Evolutionary conservation across 1,140 invertebrate species (phyloP).

Genomic region (Drosophila serrata): DNA sequence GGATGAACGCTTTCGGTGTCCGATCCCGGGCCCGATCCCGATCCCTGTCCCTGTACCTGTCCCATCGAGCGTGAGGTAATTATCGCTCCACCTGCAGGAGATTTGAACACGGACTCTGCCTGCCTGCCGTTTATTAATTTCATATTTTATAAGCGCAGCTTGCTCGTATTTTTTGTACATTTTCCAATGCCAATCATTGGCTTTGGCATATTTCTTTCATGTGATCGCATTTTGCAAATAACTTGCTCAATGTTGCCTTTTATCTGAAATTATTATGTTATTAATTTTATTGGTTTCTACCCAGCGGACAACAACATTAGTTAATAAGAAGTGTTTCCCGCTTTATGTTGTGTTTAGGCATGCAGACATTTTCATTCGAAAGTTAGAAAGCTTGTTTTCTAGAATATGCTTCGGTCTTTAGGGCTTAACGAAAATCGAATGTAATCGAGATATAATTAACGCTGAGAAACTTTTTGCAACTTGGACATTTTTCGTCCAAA

Average conservation of each 20-base stretch:
- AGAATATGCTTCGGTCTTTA: background rate
- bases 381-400: background rate
- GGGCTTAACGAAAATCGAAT: background rate
- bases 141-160: conserved; percentile 39
- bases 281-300: conserved; percentile 36
- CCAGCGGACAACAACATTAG: background rate
- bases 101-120: background rate
- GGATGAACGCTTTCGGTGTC: conserved; percentile 9
- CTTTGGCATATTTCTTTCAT: conserved; percentile 10
- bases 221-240: conserved; percentile 58
- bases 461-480: background rate
- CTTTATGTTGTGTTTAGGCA: too few species aligned
- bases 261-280: conserved; percentile 55
- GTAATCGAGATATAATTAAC: conserved; percentile 8
- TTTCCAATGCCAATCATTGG: conserved; percentile 10
- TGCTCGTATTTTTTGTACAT: conserved; percentile 8
- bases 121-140: conserved; percentile 59
- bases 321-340: background rate
- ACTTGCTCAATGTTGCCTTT: conserved; percentile 34
- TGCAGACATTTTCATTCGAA: background rate
- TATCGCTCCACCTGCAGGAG: conserved; percentile 22
- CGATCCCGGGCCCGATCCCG: background rate
- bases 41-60: background rate
- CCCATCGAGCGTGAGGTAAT: conserved; percentile 37
- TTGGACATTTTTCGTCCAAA: conserved; percentile 11